Base-by-base conservation (phyloP, 2,113 vertebrate species). In the Vicugna pacos region DNA sequence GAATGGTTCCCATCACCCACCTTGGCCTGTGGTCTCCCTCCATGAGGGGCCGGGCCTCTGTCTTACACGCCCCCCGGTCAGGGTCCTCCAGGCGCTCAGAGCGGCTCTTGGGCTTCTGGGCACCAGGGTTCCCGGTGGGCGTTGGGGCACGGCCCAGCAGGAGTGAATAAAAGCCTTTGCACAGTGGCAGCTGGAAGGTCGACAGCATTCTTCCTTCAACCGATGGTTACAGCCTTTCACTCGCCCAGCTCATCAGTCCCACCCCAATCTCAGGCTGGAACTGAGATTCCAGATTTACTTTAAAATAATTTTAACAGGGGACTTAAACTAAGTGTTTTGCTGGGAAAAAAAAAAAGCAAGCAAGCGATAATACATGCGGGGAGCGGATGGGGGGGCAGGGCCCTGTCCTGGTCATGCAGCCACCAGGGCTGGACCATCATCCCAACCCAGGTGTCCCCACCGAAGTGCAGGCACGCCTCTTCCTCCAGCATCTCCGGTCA, bases 161-260 rank as follows among this genome's bases (percentile, higher is more conserved):
- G 4, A 56, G n/a, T 79, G 13, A 56, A 79, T 79, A 79, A 56
- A 79, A 26, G 76, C 38, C 56, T 77, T 35, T 79, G 76, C 56
- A 65, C 15, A 56, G 76, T 52, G 0, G 13, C 22, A n/a, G 7
- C 7, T 6, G 11, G 50, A 35, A 35, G 46, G 48, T 6, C 4
- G 48, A 17, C 2, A 0, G n/a, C 38, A 42, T 77, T 26, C 54
- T 56, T 56, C 32, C 32, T 13, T 24, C 0, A 1, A 8, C 7
- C 3, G 0, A 13, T 7, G n/a, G 64, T 13, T 17, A 7, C 17
- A 65, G 8, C 30, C 52, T 54, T 54, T 15, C 62, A 64, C 12
- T 0, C 13, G 64, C n/a, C 64, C 50, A 35, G 50, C 76, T 10
- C 28, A 6, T 24, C 0, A 7, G 24, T 26, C 8, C 22, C n/a